Base-by-base conservation (phyloP, 2,888 invertebrate genomes). In the Eurytoma californica region DNA sequence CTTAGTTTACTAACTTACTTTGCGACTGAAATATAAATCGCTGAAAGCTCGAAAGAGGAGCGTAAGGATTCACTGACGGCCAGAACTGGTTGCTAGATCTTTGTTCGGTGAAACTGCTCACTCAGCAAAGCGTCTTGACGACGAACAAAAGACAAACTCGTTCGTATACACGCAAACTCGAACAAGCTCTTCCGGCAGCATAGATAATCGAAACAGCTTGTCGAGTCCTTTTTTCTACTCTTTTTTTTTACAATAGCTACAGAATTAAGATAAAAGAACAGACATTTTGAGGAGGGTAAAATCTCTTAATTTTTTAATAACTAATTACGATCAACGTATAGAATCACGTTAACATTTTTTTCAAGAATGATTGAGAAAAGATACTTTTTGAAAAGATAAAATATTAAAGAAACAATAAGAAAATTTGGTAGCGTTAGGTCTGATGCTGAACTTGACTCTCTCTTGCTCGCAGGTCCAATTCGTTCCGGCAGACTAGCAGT, bases 401-500 rank as follows among this genome's bases (percentile, higher is more conserved):
- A 30, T 39, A 65, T 30, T 9, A 39, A 77, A 60, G 18, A 55
- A 63, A 55, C 58, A 77, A 72, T 16, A 67, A 85, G 86, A 86
- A 84, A 86, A 86, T 86, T 86, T 85, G 86, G 83, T 87, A 87
- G 88, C 87, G 87, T 70, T 87, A 89, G 88, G 90, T 90, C 90
- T 90, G 90, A 90, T 90, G 90, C 87, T 90, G 89, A 90, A 90
- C 89, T 90, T 90, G 90, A 89, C 89, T 90, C 89, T 90, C 89
- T 90, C 90, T 90, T 90, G 90, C 90, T 93, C 91, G 92, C 95
- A 97, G 97, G 96, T 97, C 96, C 94, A 96, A 96, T 92, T 97
- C 97, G 93, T 97, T 96, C 94, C 96, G 96, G 92, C 95, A 96
- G 92, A 93, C 93, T 90, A 90, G 90, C 89, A 88, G 90, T 90